These are phyloP conservation scores for Lapara coniferarum DNA, from an alignment of 2,888 invertebrate genomes.

Conservation along the genomic window DNA sequence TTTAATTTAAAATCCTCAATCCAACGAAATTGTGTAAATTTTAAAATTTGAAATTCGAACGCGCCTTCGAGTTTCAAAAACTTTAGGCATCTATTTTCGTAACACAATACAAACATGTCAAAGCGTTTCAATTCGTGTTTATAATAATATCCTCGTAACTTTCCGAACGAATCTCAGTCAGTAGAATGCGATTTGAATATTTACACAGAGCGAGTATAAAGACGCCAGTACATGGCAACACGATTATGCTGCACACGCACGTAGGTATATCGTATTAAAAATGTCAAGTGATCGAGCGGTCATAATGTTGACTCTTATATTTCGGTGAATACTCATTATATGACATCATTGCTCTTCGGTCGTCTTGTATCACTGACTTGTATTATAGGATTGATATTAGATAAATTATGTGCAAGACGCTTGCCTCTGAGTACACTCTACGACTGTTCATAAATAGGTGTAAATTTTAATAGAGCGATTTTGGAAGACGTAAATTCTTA, in stretches of 20 bases:
- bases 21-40: too few relatives aligned
- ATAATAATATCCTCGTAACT: slow-evolving; percentile 16
- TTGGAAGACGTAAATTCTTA: too few relatives aligned
- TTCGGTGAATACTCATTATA: background rate
- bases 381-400: too few relatives aligned
- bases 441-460: too few relatives aligned
- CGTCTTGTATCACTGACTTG: too few relatives aligned
- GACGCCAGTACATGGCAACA: background rate
- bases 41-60: too few relatives aligned
- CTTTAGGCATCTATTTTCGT: background rate
- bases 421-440: too few relatives aligned
- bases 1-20: too few relatives aligned
- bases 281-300: background rate
- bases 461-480: too few relatives aligned
- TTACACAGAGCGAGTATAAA: background rate
- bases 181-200: slow-evolving; percentile 1
- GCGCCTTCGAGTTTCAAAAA: background rate
- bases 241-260: background rate
- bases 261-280: background rate
- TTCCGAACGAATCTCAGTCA: background rate
- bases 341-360: too few relatives aligned
- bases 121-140: slow-evolving; percentile 9
- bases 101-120: slow-evolving; percentile 25
- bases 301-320: background rate
- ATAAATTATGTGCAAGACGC: too few relatives aligned